Percentiles rank a stretch among this genome's conserved stretches.
Evolutionary conservation across 2,113 vertebrate genomes (phyloP).

Genomic region (Conger conger): DNA sequence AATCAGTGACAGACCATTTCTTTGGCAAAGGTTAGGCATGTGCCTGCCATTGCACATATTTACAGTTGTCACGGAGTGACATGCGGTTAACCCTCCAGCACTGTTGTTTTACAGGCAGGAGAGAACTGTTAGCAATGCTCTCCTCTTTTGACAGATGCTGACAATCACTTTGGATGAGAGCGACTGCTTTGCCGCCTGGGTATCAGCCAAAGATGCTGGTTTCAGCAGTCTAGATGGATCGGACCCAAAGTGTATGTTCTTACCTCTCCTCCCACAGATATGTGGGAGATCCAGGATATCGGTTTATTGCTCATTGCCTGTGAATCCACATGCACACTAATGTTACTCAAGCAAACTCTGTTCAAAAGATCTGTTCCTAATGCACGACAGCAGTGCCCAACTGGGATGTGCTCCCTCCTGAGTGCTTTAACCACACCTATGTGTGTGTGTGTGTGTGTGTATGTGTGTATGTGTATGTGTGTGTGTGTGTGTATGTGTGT

Average conservation of each 20-base stretch:
- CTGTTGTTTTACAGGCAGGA: too few species aligned
- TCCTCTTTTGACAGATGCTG: conserved; percentile 78
- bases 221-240: conserved; percentile 95
- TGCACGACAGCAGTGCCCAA: too few species aligned
- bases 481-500: neutral
- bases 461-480: neutral
- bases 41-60: neutral
- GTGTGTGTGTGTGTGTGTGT: neutral
- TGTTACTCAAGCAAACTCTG: too few species aligned
- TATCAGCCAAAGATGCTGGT: conserved; percentile 95
- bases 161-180: conserved; percentile 97
- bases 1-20: neutral
- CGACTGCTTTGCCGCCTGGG: conserved; percentile 98
- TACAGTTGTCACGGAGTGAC: too few species aligned
- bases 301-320: neutral
- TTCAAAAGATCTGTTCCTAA: too few species aligned
- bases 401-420: neutral
- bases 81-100: too few species aligned
- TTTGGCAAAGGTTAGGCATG: neutral
- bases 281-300: neutral
- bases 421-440: neutral
- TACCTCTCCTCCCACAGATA: neutral
- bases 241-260: conserved; percentile 90
- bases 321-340: too few species aligned
- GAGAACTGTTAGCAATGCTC: neutral